phyloP scores from a whole-genome alignment of 2,888 invertebrate species.

The Microdon myrmicae region DNA sequence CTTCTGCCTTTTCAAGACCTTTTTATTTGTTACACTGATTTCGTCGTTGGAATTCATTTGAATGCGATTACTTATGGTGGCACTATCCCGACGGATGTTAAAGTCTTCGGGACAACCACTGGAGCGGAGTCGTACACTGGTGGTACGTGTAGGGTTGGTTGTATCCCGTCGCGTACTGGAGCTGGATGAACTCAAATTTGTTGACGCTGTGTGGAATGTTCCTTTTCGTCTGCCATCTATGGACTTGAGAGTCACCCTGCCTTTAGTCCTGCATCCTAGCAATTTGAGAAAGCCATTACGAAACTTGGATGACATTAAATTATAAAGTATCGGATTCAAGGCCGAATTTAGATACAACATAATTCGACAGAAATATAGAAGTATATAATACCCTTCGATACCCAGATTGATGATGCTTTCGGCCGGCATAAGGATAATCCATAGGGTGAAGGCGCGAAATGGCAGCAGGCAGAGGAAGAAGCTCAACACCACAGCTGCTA shows the following conservation, averaged over 20 bases:
- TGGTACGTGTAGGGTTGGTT: constrained; percentile 32
- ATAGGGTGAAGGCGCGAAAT: constrained; percentile 86
- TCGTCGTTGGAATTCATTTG: constrained; percentile 26
- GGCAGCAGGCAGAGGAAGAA: constrained; percentile 92
- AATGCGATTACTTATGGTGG: constrained; percentile 17
- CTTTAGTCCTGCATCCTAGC: constrained; percentile 65
- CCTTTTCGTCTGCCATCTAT: constrained; percentile 52
- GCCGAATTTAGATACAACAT: constrained; percentile 92
- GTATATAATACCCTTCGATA: constrained; percentile 82
- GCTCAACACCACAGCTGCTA: constrained; percentile 87
- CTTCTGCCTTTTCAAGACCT: constrained; percentile 19
- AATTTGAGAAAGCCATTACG: constrained; percentile 81
- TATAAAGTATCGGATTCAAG: constrained; percentile 90
- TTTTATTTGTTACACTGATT: constrained; percentile 18
- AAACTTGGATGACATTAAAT: constrained; percentile 92
- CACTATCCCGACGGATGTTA: constrained; percentile 27
- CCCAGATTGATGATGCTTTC: constrained; percentile 77
- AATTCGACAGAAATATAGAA: constrained; percentile 85
- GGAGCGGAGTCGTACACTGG: constrained; percentile 30
- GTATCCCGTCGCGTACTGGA: constrained; percentile 50
- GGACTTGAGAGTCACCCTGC: constrained; percentile 36
- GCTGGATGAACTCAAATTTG: constrained; percentile 54
- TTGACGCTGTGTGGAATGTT: constrained; percentile 58
- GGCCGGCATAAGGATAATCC: constrained; percentile 83
- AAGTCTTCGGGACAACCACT: constrained; percentile 14